Base-by-base conservation (phyloP, 2,888 invertebrate species). In the Coelinius sp. region DNA sequence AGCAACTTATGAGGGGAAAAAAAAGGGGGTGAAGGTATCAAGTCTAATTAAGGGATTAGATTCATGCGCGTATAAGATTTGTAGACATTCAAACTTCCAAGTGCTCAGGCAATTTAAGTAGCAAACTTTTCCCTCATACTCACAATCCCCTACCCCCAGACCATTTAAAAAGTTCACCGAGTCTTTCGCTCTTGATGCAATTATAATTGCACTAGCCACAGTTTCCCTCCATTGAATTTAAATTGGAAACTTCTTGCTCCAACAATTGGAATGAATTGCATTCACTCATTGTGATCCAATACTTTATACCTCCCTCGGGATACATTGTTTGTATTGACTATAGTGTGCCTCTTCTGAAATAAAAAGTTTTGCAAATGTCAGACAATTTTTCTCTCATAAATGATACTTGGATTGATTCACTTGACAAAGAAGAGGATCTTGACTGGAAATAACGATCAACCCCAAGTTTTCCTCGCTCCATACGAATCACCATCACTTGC, bases 11-110 rank as follows among this genome's bases (percentile, higher is more conserved):
- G 20, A 27, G 68, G 41, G 66, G 35, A 68, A 64, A 64, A 67
- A n/a, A n/a, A n/a, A n/a, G n/a, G 64, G 68, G 56, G 35, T 46
- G 52, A 35, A 52, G 49, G 67, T 56, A 53, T 71, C 66, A 69
- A 75, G 77, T 78, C 77, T 80, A 82, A 82, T 82, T 80, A 82
- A 79, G 76, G 79, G 80, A 78, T 78, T 79, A 79, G 73, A 76
- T 76, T 77, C 72, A 75, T 77, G 78, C 75, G 79, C 78, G 77
- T 76, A 75, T 73, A 77, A 79, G 80, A 79, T 79, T 80, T 79
- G 78, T 76, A 75, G 77, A 63, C 72, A 67, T 77, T 67, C 68
- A 59, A 53, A 68, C 68, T 52, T 46, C 22, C 35, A 49, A 53
- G 63, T 68, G 68, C 68, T 52, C 38, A 53, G 10, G 72, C 53